Conservation (phyloP, 2,113 vertebrate species). For the Synchiropus splendidus region DNA sequence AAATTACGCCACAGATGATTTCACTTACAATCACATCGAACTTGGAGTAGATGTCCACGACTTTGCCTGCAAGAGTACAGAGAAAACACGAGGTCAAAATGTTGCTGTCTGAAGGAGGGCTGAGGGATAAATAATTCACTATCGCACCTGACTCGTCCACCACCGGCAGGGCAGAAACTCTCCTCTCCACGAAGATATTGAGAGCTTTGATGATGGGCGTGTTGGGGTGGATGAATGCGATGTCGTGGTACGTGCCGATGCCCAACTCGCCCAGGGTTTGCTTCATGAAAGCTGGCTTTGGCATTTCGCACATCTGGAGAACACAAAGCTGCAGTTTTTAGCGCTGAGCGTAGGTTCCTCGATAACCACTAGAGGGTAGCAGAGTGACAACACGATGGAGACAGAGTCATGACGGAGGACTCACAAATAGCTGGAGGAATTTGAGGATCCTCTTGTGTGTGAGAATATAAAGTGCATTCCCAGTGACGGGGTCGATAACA, state of each 20-base stretch:
- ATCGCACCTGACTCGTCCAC: conserved; percentile 93
- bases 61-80: conserved; percentile 77
- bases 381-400: conserved; percentile 2
- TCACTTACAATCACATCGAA: conserved; percentile 99
- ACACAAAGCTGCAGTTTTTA: conserved; percentile 1
- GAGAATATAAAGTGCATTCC: conserved; percentile 99
- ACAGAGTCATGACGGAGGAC: conserved; percentile 47
- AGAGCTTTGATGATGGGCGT: conserved; percentile 97
- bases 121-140: too few relatives aligned
- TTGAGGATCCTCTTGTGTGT: conserved; percentile 99
- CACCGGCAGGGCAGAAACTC: conserved; percentile 91
- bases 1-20: not conserved
- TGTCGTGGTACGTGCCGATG: conserved; percentile 90
- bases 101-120: too few relatives aligned
- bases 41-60: conserved; percentile 99
- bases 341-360: too few relatives aligned
- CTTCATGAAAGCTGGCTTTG: conserved; percentile 98
- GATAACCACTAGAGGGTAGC: conserved; percentile 39
- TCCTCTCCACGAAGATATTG: conserved; percentile 92
- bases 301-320: conserved; percentile 90
- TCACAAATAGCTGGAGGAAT: conserved; percentile 99
- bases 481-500: conserved; percentile 94
- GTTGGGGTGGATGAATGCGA: conserved; percentile 94
- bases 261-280: conserved; percentile 86
- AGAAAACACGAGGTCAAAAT: not conserved